Evolutionary conservation across 1,140 invertebrate genomes (phyloP).

Genomic region (Drosophila cardini): DNA sequence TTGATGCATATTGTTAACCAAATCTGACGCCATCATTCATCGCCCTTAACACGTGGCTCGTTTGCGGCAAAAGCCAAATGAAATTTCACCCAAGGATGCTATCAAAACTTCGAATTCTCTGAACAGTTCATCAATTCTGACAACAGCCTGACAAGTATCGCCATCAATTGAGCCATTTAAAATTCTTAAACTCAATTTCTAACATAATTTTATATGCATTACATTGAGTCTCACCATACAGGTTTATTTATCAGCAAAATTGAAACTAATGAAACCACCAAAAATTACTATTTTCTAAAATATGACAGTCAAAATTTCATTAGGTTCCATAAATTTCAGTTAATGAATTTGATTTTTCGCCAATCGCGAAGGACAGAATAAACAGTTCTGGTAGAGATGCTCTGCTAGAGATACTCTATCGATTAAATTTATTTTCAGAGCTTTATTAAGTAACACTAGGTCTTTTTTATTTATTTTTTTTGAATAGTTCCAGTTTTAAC

Average conservation of each 20-base stretch:
- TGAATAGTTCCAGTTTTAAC: no score
- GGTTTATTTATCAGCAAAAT: no score
- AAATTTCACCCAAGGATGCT: constrained; percentile 13
- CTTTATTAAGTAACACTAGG: no score
- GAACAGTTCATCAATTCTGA: constrained; percentile 41
- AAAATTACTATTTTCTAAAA: background rate
- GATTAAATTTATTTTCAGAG: no score
- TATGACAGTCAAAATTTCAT: background rate
- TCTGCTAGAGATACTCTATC: background rate
- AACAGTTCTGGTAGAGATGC: no score
- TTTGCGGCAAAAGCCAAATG: constrained; percentile 3
- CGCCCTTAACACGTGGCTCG: constrained; percentile 3
- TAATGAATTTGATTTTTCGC: constrained; percentile 11
- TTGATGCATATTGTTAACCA: constrained; percentile 22
- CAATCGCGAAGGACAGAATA: background rate
- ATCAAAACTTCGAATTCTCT: constrained; percentile 25
- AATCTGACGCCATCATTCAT: constrained; percentile 43
- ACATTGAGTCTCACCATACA: no score
- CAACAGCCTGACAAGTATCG: constrained; percentile 25
- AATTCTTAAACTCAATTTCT: background rate
- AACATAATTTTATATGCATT: background rate
- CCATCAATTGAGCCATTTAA: constrained; percentile 18
- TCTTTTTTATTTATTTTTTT: no score
- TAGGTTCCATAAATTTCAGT: constrained; percentile 4
- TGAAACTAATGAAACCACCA: constrained; percentile 2